Conservation (phyloP, 2,797 vertebrate genomes). For the Lepidocolaptes lacrymiger region DNA sequence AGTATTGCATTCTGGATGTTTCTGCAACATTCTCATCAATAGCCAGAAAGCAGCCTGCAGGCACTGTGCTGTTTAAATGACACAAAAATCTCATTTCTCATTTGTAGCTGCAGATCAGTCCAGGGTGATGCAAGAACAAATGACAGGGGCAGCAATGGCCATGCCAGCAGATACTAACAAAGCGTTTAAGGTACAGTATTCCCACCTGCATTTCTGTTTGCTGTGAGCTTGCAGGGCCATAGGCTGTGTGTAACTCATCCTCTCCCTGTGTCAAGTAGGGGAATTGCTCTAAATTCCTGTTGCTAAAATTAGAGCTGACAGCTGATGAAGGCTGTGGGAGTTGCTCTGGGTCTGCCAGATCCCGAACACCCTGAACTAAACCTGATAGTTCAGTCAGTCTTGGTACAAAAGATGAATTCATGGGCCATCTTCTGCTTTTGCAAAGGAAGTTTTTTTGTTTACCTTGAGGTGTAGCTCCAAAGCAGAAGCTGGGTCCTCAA, state of each 20-base stretch:
- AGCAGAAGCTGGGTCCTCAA: background rate
- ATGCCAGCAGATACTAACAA: slow-evolving; percentile 99
- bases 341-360: background rate
- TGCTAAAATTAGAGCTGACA: slow-evolving; percentile 38
- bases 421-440: background rate
- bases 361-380: background rate
- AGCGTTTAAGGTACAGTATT: slow-evolving; percentile 91
- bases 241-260: background rate
- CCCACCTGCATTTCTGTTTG: background rate
- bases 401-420: background rate
- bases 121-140: slow-evolving; percentile 98
- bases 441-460: background rate
- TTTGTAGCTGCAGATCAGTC: slow-evolving; percentile 92
- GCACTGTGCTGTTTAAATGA: background rate
- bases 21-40: background rate
- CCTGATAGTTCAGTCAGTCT: background rate
- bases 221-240: background rate
- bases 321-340: background rate
- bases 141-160: slow-evolving; percentile 98
- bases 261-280: background rate
- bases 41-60: background rate
- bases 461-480: background rate
- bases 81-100: background rate
- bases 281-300: background rate
- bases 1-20: background rate